phyloP scores from a whole-genome alignment of 2,113 vertebrate genomes.

The Spilogale gracilis region DNA sequence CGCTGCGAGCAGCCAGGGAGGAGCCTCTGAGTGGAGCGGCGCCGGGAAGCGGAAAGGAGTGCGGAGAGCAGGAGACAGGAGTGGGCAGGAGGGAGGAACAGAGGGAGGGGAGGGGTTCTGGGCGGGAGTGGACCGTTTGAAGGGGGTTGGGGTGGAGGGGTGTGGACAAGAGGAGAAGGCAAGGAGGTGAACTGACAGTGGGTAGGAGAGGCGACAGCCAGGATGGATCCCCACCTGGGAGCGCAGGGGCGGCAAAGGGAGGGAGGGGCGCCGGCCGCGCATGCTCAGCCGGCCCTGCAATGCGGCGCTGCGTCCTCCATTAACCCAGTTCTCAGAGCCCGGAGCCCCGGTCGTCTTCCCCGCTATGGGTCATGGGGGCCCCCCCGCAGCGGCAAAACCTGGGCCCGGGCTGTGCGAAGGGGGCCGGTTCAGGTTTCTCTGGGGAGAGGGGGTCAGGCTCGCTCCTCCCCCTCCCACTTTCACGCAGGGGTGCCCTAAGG shows the following conservation, averaged over 20 bases:
- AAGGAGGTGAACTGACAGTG: rapidly evolving
- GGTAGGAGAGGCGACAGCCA: rapidly evolving
- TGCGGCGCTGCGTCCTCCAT: not conserved
- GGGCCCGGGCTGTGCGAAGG: not conserved
- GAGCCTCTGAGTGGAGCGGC: rapidly evolving
- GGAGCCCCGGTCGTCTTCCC: not conserved
- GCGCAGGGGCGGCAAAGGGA: not conserved
- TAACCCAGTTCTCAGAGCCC: constrained; percentile 42
- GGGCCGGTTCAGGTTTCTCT: not conserved
- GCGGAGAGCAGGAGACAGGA: rapidly evolving
- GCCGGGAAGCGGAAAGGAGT: not conserved
- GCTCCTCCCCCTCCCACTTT: not conserved
- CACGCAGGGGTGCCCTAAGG: not conserved
- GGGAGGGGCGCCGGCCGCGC: not conserved
- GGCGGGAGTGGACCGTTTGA: not conserved
- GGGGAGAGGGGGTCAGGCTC: not conserved
- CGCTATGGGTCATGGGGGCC: not conserved
- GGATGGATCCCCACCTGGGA: not conserved
- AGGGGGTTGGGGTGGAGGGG: not conserved
- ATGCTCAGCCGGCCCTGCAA: not conserved
- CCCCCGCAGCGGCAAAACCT: not conserved
- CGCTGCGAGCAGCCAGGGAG: not conserved
- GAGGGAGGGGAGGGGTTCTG: no score
- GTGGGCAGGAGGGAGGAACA: not conserved
- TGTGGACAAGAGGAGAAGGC: not conserved